Evolutionary conservation across 2,888 invertebrate species (phyloP).

Genomic region (Xanthorhoe spadicearia): DNA sequence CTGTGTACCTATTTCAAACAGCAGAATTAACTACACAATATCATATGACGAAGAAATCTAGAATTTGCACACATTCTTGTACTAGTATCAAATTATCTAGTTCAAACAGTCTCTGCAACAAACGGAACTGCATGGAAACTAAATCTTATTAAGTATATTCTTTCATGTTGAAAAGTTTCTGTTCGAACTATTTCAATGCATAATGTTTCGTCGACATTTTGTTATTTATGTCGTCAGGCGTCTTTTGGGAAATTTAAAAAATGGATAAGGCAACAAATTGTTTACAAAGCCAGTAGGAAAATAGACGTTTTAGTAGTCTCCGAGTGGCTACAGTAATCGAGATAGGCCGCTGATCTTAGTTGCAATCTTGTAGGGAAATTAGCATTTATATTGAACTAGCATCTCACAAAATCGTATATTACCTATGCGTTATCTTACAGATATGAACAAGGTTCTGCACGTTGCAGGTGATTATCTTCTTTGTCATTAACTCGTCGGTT

Average conservation of each 20-base stretch:
- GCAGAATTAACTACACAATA: conserved; percentile 50
- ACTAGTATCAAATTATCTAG: conserved; percentile 26
- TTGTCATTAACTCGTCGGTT: no score
- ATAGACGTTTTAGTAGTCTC: conserved; percentile 7
- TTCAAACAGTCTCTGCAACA: conserved; percentile 12
- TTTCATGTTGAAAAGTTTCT: no score
- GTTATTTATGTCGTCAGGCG: neutral
- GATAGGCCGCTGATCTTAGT: conserved; percentile 38
- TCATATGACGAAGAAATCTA: conserved; percentile 53
- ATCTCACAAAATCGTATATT: conserved; percentile 50
- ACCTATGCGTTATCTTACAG: conserved; percentile 18
- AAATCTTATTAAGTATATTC: neutral
- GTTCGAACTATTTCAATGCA: no score
- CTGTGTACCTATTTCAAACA: conserved; percentile 53
- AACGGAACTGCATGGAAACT: conserved; percentile 10
- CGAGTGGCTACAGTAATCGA: conserved; percentile 33
- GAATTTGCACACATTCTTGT: conserved; percentile 40
- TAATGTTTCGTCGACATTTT: neutral
- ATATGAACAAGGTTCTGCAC: conserved; percentile 11
- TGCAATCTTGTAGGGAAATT: conserved; percentile 63
- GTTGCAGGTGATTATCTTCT: neutral
- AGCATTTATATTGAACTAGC: conserved; percentile 75
- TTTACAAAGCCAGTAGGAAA: neutral
- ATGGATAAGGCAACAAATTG: neutral
- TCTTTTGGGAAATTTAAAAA: neutral